Conservation (phyloP, 2,797 vertebrate species). For the Cephalopachus bancanus region DNA sequence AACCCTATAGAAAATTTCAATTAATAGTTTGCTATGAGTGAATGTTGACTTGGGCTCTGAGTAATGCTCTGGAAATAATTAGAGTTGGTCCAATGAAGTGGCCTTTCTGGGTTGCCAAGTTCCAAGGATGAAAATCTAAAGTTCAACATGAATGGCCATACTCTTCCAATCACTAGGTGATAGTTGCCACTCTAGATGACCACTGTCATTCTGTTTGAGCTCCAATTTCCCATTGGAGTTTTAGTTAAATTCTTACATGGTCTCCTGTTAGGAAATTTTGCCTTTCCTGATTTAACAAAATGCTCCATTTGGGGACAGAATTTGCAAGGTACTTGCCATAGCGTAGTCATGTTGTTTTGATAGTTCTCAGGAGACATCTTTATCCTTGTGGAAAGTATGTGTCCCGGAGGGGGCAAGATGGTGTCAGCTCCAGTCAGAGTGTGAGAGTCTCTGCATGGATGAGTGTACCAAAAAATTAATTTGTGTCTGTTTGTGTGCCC, state of each 20-base stretch:
- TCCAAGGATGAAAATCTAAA: conserved; percentile 45
- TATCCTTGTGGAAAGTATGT: neutral
- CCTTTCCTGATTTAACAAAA: conserved; percentile 45
- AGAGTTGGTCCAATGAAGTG: neutral
- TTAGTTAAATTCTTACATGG: neutral
- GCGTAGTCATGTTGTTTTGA: neutral
- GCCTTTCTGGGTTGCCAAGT: conserved; percentile 8
- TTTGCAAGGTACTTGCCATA: neutral
- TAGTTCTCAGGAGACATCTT: neutral
- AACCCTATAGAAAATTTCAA: conserved; percentile 54
- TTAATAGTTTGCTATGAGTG: conserved; percentile 49
- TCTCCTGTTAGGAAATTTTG: conserved; percentile 3
- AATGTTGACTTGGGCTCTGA: conserved; percentile 41
- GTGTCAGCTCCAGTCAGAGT: no score
- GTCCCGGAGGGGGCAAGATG: no score
- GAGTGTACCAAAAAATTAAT: no score
- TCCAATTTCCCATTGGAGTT: conserved; percentile 9
- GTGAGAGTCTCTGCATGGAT: no score
- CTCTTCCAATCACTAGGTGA: neutral
- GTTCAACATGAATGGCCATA: neutral
- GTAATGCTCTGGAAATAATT: conserved; percentile 56
- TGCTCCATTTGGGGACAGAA: neutral
- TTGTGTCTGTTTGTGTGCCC: no score
- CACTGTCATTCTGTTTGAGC: neutral
- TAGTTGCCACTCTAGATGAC: neutral